A percentile compares a stretch with the other conserved stretches of the same genome.
Evolutionary conservation across 2,113 vertebrate species (phyloP).

Genomic region (Solea solea): DNA sequence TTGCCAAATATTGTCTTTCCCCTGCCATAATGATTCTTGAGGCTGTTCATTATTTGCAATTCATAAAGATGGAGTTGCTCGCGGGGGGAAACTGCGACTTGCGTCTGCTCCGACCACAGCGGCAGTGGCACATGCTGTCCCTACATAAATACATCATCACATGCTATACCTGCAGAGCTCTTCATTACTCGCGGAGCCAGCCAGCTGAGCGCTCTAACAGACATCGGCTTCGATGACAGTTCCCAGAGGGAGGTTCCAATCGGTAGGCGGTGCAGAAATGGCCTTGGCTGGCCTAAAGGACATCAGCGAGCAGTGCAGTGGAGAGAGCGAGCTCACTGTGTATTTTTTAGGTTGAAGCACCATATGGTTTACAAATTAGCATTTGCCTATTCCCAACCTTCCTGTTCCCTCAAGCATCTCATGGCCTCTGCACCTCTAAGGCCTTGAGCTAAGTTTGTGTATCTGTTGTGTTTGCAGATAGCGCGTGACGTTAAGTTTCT

Average conservation of each 20-base stretch:
- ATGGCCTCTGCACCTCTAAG: conserved; percentile 56
- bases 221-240: conserved; percentile 67
- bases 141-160: conserved; percentile 74
- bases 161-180: conserved; percentile 68
- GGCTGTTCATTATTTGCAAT: conserved; percentile 70
- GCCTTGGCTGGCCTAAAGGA: conserved; percentile 63
- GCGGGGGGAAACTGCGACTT: conserved; percentile 40
- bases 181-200: conserved; percentile 44
- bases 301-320: conserved; percentile 46
- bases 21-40: conserved; percentile 64
- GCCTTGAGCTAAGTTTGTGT: conserved; percentile 60
- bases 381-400: conserved; percentile 48
- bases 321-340: conserved; percentile 24
- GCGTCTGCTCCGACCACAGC: conserved; percentile 38
- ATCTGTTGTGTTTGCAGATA: conserved; percentile 66
- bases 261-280: conserved; percentile 58
- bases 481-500: conserved; percentile 55
- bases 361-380: conserved; percentile 78
- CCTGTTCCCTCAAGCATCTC: conserved; percentile 48
- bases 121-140: conserved; percentile 52
- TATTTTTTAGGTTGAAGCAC: conserved; percentile 46
- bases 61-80: conserved; percentile 66
- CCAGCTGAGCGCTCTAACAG: conserved; percentile 75
- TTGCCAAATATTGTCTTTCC: conserved; percentile 71
- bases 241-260: conserved; percentile 65